phyloP scores from a whole-genome alignment of 2,888 invertebrate species.

The Dynastes maya region DNA sequence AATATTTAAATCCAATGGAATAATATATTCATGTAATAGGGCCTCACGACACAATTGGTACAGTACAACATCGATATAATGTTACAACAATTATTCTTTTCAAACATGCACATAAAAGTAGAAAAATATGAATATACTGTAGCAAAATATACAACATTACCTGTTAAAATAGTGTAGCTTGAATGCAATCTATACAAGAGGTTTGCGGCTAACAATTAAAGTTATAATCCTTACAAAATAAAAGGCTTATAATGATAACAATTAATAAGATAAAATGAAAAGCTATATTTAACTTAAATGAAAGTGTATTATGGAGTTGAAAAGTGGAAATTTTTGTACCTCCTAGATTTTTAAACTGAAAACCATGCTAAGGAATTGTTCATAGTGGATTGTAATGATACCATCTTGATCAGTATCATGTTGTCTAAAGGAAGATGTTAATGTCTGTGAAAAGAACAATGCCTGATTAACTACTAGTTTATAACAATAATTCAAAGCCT shows the following conservation, averaged over 20 bases:
- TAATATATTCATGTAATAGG: background rate
- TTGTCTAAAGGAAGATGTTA: constrained; percentile 90
- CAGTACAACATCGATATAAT: background rate
- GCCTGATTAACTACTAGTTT: background rate
- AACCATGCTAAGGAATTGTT: constrained; percentile 95
- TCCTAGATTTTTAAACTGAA: constrained; percentile 82
- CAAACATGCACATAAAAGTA: background rate
- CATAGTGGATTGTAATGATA: constrained; percentile 95
- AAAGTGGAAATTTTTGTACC: background rate
- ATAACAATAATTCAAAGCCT: constrained; percentile 43
- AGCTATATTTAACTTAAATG: background rate
- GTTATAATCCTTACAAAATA: background rate
- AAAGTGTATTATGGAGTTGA: background rate
- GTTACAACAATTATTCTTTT: background rate
- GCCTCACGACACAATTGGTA: background rate
- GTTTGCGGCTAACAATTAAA: no score
- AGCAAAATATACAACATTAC: no score
- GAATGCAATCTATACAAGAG: background rate
- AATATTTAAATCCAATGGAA: background rate
- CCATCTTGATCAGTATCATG: constrained; percentile 95
- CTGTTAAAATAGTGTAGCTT: background rate
- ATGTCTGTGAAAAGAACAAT: constrained; percentile 78
- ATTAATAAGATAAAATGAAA: no score
- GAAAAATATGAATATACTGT: background rate
- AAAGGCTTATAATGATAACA: no score